phyloP scores from a whole-genome alignment of 2,797 vertebrate genomes.

The Sternarchorhynchus goeldii region DNA sequence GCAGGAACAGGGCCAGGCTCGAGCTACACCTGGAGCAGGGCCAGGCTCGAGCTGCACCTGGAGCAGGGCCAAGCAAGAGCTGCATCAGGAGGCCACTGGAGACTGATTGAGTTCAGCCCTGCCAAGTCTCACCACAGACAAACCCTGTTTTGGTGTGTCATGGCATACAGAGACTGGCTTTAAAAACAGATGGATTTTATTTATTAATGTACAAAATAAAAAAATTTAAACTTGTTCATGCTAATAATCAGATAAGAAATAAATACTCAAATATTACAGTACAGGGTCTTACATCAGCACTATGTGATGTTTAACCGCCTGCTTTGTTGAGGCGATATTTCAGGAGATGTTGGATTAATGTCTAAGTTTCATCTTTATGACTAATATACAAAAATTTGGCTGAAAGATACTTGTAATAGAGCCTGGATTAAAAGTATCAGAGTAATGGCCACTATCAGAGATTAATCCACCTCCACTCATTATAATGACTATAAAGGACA shows the following conservation, averaged over 20 bases:
- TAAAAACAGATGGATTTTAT: neutral
- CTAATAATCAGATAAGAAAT: neutral
- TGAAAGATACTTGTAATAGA: conserved; percentile 27
- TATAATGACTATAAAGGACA: neutral
- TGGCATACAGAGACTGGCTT: neutral
- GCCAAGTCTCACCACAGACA: conserved; percentile 1
- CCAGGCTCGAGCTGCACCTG: conserved; percentile 22
- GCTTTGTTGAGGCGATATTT: neutral
- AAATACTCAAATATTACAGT: neutral
- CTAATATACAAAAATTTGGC: conserved; percentile 29
- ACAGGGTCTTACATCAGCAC: too few relatives aligned
- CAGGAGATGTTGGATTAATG: conserved; percentile 14
- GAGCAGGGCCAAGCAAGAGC: conserved; percentile 8
- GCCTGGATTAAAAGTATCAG: conserved; percentile 24
- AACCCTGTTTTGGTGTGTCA: conserved; percentile 12
- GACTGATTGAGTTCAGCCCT: conserved; percentile 14
- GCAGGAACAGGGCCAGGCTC: neutral
- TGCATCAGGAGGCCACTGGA: conserved; percentile 21
- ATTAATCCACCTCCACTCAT: conserved; percentile 14
- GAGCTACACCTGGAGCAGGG: neutral
- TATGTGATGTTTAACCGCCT: neutral
- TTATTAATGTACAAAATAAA: neutral
- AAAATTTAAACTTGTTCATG: neutral
- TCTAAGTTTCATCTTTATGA: conserved; percentile 24
- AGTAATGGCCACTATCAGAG: conserved; percentile 23